Percentiles rank a stretch among this genome's conserved stretches.
phyloP scores from a whole-genome alignment of 1,140 invertebrate species.

The Dinoponera quadriceps region DNA sequence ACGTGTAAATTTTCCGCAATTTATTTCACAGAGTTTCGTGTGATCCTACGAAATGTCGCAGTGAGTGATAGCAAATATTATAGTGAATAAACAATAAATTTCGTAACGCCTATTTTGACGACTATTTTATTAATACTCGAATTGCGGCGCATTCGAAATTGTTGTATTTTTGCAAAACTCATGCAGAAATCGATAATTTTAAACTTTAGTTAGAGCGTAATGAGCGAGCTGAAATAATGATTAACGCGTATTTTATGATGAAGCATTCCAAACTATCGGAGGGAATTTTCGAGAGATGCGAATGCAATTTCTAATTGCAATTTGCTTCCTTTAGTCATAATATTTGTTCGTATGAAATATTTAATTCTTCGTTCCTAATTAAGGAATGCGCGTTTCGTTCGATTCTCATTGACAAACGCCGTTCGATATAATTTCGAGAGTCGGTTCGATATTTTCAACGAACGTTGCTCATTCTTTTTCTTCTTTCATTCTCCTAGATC shows the following conservation, averaged over 20 bases:
- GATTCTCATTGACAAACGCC: not conserved
- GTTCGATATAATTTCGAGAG: not conserved
- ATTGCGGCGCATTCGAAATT: not conserved
- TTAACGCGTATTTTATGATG: not conserved
- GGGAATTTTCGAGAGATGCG: not conserved
- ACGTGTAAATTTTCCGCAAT: not conserved
- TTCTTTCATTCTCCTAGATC: too few relatives aligned
- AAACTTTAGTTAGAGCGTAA: conserved; percentile 6
- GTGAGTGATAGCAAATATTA: conserved; percentile 24
- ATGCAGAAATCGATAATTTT: conserved; percentile 18
- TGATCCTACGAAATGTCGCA: conserved; percentile 13
- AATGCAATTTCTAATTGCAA: conserved; percentile 1
- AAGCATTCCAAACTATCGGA: not conserved
- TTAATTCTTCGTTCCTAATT: conserved; percentile 9
- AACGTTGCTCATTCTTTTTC: not conserved
- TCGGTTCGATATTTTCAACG: not conserved
- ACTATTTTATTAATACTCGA: not conserved
- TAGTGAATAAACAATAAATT: conserved; percentile 49
- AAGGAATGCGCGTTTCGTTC: conserved; percentile 6
- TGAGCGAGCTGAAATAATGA: conserved; percentile 13
- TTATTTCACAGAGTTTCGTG: not conserved
- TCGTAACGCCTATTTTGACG: not conserved
- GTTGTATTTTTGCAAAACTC: conserved; percentile 1
- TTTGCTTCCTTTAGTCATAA: conserved; percentile 44
- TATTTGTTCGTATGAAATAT: conserved; percentile 52